phyloP scores from a whole-genome alignment of 2,113 vertebrate species.

The Hippocampus guttulatus region DNA sequence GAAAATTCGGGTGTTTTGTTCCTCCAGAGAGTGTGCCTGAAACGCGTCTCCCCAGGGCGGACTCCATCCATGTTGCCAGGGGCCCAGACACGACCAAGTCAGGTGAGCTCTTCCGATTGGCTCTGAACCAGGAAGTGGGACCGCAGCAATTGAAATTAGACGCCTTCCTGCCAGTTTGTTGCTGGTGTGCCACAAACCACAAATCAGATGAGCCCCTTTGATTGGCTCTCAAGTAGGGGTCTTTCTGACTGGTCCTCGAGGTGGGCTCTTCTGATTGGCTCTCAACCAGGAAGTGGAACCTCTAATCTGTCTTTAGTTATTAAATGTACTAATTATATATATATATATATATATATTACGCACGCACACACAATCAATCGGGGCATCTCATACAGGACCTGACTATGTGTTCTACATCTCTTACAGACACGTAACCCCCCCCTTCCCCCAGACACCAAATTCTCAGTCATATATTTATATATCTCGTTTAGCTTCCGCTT shows the following conservation, averaged over 20 bases:
- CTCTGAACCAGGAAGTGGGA: neutral
- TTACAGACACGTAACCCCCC: slow-evolving; percentile 66
- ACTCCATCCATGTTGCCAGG: neutral
- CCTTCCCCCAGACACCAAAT: slow-evolving; percentile 60
- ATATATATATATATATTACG: slow-evolving; percentile 9
- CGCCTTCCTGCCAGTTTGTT: neutral
- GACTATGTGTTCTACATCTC: slow-evolving; percentile 62
- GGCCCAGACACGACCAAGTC: neutral
- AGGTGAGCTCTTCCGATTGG: neutral
- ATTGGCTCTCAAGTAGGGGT: slow-evolving; percentile 40
- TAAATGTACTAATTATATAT: slow-evolving; percentile 37
- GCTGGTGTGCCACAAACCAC: slow-evolving; percentile 19
- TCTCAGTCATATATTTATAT: slow-evolving; percentile 71
- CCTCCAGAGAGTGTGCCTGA: slow-evolving; percentile 59
- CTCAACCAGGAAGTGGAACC: slow-evolving; percentile 32
- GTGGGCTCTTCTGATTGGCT: slow-evolving; percentile 49
- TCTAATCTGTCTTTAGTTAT: slow-evolving; percentile 56
- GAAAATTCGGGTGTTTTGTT: slow-evolving; percentile 30
- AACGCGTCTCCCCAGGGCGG: slow-evolving; percentile 34
- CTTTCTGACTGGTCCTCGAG: neutral
- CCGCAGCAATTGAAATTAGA: neutral
- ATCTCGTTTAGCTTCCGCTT: slow-evolving; percentile 44
- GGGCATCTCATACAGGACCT: slow-evolving; percentile 59
- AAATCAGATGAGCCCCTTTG: slow-evolving; percentile 53
- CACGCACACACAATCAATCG: slow-evolving; percentile 30